phyloP scores from a whole-genome alignment of 2,888 invertebrate genomes.

The Perithous albicinctus region DNA sequence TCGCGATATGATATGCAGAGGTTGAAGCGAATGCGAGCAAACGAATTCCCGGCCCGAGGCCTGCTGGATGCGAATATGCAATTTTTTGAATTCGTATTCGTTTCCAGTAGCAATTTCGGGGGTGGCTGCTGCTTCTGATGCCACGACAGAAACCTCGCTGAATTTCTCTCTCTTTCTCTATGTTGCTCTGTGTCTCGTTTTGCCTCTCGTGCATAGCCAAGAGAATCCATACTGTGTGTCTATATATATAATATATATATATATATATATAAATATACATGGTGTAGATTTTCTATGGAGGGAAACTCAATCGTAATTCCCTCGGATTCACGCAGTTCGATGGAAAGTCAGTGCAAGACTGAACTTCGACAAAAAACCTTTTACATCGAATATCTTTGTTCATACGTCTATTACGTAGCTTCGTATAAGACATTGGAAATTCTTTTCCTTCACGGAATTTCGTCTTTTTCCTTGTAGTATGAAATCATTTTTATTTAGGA shows the following conservation, averaged over 20 bases:
- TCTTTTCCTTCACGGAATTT: background rate
- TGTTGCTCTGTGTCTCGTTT: background rate
- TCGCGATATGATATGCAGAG: slow-evolving; percentile 22
- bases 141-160: background rate
- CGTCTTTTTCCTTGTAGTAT: too few relatives aligned
- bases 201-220: slow-evolving; percentile 28
- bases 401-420: too few relatives aligned
- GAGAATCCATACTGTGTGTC: slow-evolving; percentile 21
- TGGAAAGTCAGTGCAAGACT: slow-evolving; percentile 47
- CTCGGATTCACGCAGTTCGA: slow-evolving; percentile 35
- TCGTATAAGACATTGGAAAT: background rate
- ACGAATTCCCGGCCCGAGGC: slow-evolving; percentile 32
- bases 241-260: slow-evolving; percentile 5
- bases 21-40: slow-evolving; percentile 33
- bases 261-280: too few relatives aligned
- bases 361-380: slow-evolving; percentile 56
- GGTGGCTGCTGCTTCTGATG: slow-evolving; percentile 24
- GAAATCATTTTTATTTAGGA: too few relatives aligned
- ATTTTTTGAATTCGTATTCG: slow-evolving; percentile 59
- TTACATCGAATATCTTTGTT: too few relatives aligned
- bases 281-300: background rate
- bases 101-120: slow-evolving; percentile 58
- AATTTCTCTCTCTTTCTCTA: slow-evolving; percentile 18
- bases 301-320: slow-evolving; percentile 50
- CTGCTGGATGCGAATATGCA: slow-evolving; percentile 54